Percentiles rank a stretch among this genome's conserved stretches.
Evolutionary conservation across 2,797 vertebrate species (phyloP).

Genomic region (Triplophysa yarkandensis): DNA sequence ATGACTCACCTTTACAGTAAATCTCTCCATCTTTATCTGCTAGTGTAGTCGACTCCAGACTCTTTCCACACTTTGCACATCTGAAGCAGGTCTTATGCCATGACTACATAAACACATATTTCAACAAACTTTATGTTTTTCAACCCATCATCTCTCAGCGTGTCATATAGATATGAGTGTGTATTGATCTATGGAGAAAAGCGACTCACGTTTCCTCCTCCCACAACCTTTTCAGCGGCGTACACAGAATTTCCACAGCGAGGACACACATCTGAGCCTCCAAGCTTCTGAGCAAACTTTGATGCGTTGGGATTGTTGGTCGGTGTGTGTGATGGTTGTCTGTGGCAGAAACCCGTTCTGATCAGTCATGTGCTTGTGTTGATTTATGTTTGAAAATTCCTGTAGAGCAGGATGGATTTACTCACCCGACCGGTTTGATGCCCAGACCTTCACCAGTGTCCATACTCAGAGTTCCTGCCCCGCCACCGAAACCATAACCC

Average conservation of each 20-base stretch:
- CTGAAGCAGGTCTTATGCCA: conserved; percentile 97
- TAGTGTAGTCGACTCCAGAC: conserved; percentile 94
- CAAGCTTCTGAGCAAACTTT: conserved; percentile 85
- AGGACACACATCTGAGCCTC: conserved; percentile 84
- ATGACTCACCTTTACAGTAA: conserved; percentile 81
- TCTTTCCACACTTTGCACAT: conserved; percentile 95
- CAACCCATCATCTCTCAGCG: no score
- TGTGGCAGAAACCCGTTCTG: conserved; percentile 65
- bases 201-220: conserved; percentile 88
- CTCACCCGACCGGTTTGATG: conserved; percentile 88
- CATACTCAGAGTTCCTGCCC: conserved; percentile 90
- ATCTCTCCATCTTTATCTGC: conserved; percentile 96
- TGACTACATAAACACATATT: conserved; percentile 72
- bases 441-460: conserved; percentile 89
- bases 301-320: conserved; percentile 87
- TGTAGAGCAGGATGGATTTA: background rate
- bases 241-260: conserved; percentile 88
- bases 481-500: conserved; percentile 91
- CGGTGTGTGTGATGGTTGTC: conserved; percentile 77
- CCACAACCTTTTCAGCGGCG: conserved; percentile 93
- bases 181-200: background rate
- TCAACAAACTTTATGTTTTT: no score
- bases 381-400: no score
- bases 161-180: background rate
- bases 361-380: no score